Conservation (phyloP, 2,113 vertebrate species). For the Potamarius usumacintae region DNA sequence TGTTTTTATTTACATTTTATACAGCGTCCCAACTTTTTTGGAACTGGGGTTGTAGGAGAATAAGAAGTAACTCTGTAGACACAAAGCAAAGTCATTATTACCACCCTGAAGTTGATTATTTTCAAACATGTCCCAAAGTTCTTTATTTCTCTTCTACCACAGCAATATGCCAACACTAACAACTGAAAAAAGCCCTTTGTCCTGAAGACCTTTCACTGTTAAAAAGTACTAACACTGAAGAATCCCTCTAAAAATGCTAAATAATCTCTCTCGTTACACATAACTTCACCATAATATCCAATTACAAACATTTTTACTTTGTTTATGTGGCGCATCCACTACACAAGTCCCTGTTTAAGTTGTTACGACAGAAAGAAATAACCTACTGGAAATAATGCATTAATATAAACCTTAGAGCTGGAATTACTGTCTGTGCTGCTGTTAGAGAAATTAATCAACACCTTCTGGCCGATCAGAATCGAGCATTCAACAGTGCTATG, state of each 20-base stretch:
- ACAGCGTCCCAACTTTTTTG: no score
- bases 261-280: background rate
- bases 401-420: background rate
- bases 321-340: background rate
- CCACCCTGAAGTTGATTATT: background rate
- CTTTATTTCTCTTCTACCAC: background rate
- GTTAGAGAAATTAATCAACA: background rate
- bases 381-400: background rate
- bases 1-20: no score
- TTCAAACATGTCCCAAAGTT: background rate
- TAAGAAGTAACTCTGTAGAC: background rate
- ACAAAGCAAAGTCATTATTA: background rate
- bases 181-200: no score
- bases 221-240: no score
- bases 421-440: background rate
- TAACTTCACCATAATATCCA: background rate
- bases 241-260: background rate
- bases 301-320: background rate
- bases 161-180: no score
- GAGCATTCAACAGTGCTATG: background rate
- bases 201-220: no score
- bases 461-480: background rate
- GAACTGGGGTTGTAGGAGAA: background rate
- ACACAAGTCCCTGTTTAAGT: background rate
- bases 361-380: background rate